Evolutionary conservation across 2,797 vertebrate genomes (phyloP).

Genomic region (Somateria mollissima): DNA sequence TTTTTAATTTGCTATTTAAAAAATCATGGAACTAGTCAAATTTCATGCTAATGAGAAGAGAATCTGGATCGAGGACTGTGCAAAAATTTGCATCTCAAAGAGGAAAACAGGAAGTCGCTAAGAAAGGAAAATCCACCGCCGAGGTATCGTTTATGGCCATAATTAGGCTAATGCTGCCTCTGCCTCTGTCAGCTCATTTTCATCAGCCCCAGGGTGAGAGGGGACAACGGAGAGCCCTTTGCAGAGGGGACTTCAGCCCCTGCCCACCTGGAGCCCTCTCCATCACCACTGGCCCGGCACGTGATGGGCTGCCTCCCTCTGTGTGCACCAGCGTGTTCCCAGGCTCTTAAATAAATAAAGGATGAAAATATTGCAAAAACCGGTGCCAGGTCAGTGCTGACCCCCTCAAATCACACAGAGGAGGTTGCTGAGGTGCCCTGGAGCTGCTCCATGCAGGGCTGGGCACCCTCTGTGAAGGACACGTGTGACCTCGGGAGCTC

Average conservation of each 20-base stretch:
- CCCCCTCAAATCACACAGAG: no score
- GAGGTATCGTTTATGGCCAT: conserved; percentile 43
- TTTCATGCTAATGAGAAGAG: conserved; percentile 72
- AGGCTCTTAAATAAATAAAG: not conserved
- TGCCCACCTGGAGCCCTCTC: not conserved
- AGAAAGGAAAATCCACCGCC: conserved; percentile 49
- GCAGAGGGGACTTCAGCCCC: no score
- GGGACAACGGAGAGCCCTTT: not conserved
- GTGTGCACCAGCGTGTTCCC: not conserved
- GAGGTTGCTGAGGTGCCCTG: not conserved
- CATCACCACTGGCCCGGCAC: not conserved
- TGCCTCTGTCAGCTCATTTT: conserved; percentile 47
- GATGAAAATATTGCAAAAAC: fast-evolving
- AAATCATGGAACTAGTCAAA: conserved; percentile 56
- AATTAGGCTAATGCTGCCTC: conserved; percentile 68
- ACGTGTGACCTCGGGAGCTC: no score
- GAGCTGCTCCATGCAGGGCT: not conserved
- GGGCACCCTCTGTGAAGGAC: no score
- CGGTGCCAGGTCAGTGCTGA: fast-evolving
- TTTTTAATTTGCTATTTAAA: conserved; percentile 38
- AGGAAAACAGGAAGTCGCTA: conserved; percentile 67
- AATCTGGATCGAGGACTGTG: conserved; percentile 67
- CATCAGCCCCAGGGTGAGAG: conserved; percentile 45
- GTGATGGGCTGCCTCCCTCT: not conserved
- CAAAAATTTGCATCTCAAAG: conserved; percentile 77